Evolutionary conservation across 2,888 invertebrate species (phyloP).

Genomic region (Tachystola acroxantha): DNA sequence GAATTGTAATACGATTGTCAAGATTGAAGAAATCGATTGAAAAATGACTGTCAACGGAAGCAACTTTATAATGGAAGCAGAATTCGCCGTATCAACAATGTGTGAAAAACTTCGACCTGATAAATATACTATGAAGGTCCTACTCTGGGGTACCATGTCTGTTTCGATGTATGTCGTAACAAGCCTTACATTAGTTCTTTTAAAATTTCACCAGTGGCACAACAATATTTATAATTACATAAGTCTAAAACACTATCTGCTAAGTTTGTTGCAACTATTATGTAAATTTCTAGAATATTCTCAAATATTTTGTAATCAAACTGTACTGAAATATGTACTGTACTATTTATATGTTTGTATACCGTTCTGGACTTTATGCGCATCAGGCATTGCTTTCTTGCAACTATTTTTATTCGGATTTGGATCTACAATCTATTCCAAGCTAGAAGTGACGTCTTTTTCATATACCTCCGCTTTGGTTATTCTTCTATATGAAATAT

Average conservation of each 20-base stretch:
- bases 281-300: not conserved
- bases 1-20: no score
- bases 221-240: conserved; percentile 1
- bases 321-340: not conserved
- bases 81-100: no score
- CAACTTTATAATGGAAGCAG: no score
- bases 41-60: no score
- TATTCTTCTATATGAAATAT: conserved; percentile 14
- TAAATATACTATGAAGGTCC: no score
- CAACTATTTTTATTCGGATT: conserved; percentile 22
- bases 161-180: not conserved
- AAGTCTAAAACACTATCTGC: not conserved
- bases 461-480: conserved; percentile 12
- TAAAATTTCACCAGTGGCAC: not conserved
- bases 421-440: conserved; percentile 19
- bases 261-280: conserved; percentile 1
- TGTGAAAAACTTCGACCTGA: no score
- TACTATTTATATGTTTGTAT: conserved; percentile 11
- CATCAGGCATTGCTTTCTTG: conserved; percentile 22
- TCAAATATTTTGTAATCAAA: not conserved
- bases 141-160: not conserved
- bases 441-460: conserved; percentile 18
- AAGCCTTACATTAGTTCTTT: not conserved
- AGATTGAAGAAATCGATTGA: no score
- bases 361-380: conserved; percentile 15